Base-by-base conservation (phyloP, 2,797 vertebrate species). In the Chlorospingus flavigularis region DNA sequence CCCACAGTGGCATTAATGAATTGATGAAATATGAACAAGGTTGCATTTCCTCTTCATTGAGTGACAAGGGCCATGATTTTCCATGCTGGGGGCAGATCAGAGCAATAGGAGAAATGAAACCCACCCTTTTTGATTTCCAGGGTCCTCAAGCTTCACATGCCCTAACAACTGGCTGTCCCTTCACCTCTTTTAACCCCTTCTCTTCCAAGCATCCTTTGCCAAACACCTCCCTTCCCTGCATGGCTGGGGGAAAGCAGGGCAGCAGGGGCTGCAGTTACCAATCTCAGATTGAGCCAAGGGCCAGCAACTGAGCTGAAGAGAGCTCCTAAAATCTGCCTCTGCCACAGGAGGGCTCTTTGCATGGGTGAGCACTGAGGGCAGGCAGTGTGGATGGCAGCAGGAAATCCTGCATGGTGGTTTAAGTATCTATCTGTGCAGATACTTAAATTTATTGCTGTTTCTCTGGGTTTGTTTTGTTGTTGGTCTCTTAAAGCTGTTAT, bases 321-420 rank as follows among this genome's bases (percentile, higher is more conserved):
- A 23, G 17, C 16, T 26, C 4, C 57, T 65, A 73, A 78, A 61
- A 42, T 39, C 45, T 76, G 54, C 2, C 10, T 61, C 18, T 60
- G 73, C 2, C 0, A 1, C 11, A 80, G 37, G 10, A n/a, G 35
- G 12, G 6, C 2, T 55, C 5, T 13, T 54, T n/a, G 1, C 7
- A 5, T 6, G 3, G 8, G 13, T 30, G 2, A 15, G 20, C 0
- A 1, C 10, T 20, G 39, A 10, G 9, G 16, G 8, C 0, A 1
- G 2, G 10, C 37, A 47, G 35, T 8, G 2, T 6, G 10, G 11
- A n/a, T 48, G 4, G 23, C 4, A 63, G 63, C 7, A 66, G 47
- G 15, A 78, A 31, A 53, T 53, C 30, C 51, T 53, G 51, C 51
- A 5, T 9, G 30, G 30, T 19, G 51, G 5, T 53, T 31, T 31